phyloP scores from a whole-genome alignment of 2,797 vertebrate species.

The Tauraco hartlaubi region DNA sequence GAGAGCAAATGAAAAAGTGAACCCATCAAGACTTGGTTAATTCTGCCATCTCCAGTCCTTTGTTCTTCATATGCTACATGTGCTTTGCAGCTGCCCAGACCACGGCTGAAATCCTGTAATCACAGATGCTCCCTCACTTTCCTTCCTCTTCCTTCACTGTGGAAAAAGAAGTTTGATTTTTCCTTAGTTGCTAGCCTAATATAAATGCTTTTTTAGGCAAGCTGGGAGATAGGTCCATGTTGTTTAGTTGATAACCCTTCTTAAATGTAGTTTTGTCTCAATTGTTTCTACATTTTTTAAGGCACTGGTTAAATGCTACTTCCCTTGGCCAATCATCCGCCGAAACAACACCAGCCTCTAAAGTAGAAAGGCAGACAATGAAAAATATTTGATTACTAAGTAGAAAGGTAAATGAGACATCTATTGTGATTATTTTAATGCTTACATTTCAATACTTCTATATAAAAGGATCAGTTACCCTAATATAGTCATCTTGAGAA shows the following conservation, averaged over 20 bases:
- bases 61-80: conserved; percentile 12
- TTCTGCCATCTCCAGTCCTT: conserved; percentile 20
- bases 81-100: conserved; percentile 29
- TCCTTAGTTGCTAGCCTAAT: background rate
- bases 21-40: conserved; percentile 6
- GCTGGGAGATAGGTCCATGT: background rate
- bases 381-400: conserved; percentile 43
- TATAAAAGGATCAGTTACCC: conserved; percentile 40
- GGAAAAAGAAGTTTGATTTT: background rate
- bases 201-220: background rate
- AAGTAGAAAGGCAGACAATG: background rate
- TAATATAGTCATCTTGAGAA: conserved; percentile 63
- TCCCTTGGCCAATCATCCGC: background rate
- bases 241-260: background rate
- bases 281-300: background rate
- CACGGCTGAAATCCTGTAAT: conserved; percentile 10
- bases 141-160: background rate
- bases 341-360: background rate
- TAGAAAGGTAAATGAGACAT: conserved; percentile 8
- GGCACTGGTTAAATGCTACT: background rate
- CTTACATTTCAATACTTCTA: conserved; percentile 23
- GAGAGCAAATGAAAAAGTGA: background rate
- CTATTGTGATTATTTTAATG: conserved; percentile 42
- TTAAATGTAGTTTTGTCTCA: background rate
- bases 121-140: background rate